Base-by-base conservation (phyloP, 2,113 vertebrate species). In the Brachyhypopomus gauderio region DNA sequence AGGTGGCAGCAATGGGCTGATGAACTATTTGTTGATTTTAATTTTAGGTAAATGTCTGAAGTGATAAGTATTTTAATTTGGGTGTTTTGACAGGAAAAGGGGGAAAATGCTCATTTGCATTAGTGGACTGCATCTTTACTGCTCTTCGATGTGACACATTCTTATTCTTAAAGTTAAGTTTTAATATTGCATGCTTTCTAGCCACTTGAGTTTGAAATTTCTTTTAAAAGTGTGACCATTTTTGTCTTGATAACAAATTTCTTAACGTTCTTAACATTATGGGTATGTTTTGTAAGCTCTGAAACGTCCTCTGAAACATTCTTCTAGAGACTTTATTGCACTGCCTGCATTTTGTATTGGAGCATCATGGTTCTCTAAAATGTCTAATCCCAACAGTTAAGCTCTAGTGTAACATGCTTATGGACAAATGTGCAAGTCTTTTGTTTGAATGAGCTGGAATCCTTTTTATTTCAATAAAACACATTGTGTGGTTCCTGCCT, bases 1-100 rank as follows among this genome's bases (percentile, higher is more conserved):
- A 82, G 80, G 48, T 41, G 72, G 80, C 80, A 71, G 73, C 64
- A 82, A 1, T 20, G 45, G 9, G 5, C 12, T 56, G 9, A 27
- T 66, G 8, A 59, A 22, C n/a, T 19, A 7, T 2, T n/a, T 23
- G 59, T 62, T 23, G 59, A 2, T n/a, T 23, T 23, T 62, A 1
- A 14, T 36, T 34, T 22, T 14, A 16, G 22, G 27, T 17, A 30
- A 19, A 7, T 36, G 55, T 58, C n/a, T 22, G 20, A 8, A 41
- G 8, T 1, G 19, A 63, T 63, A n/a, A 5, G 8, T 6, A 12
- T 23, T 62, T 66, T 66, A 36, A 12, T 20, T 36, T 5, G 4
- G 19, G 41, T 52, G 2, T 78, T 52, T 69, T 72, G 36, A 48
- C 36, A 79, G 77, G 36, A 72, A 17, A 71, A 12, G 9, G 45